A percentile compares a stretch with the other conserved stretches of the same genome.
phyloP scores from a whole-genome alignment of 2,797 vertebrate species.

The Acipenser ruthenus region DNA sequence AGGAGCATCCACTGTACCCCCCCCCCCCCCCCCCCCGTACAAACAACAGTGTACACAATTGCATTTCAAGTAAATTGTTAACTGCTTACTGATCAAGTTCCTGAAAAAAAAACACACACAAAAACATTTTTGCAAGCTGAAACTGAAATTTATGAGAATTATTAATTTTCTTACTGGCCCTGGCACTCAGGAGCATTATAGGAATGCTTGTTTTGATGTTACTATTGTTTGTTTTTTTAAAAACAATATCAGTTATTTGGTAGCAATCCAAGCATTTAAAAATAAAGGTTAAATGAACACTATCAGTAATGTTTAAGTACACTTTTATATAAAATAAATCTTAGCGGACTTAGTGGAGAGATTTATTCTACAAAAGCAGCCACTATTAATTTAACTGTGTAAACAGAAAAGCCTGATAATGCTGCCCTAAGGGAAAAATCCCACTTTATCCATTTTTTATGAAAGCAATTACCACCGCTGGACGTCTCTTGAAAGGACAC shows the following conservation, averaged over 20 bases:
- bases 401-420: constrained; percentile 5
- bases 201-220: constrained; percentile 27
- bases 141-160: no score
- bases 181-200: constrained; percentile 36
- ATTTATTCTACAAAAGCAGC: not conserved
- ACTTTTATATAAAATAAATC: not conserved
- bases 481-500: not conserved
- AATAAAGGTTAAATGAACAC: constrained; percentile 5
- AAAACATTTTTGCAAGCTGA: no score
- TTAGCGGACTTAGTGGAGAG: not conserved
- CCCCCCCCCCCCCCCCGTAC: no score
- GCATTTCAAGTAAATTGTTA: no score
- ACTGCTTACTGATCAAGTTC: no score
- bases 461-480: not conserved
- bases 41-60: no score
- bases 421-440: constrained; percentile 8
- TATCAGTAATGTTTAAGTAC: constrained; percentile 19
- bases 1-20: no score
- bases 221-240: constrained; percentile 31
- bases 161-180: constrained; percentile 35
- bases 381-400: constrained; percentile 4
- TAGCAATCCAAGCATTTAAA: constrained; percentile 23
- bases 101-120: no score
- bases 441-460: not conserved
- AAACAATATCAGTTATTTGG: constrained; percentile 16